Evolutionary conservation across 2,797 vertebrate species (phyloP), one percentile per base, ranked within the genome.

Genomic region (Botia kubotai): DNA sequence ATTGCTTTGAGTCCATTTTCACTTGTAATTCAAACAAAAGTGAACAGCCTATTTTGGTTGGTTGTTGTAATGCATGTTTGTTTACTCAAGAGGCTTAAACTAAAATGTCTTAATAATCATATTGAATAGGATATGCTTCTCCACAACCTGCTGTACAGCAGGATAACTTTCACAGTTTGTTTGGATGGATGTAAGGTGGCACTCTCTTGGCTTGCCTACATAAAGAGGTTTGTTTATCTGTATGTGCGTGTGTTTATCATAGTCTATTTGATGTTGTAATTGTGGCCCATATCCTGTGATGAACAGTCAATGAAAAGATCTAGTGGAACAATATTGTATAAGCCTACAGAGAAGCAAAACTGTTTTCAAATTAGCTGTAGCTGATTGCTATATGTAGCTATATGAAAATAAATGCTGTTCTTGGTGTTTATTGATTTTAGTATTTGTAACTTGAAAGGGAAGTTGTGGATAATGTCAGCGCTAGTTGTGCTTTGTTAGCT

Each of bases 221-320:
- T 33, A 19, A 62, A 48, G 26, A 13, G 55, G 33, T 73, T 43
- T n/a, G 50, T 52, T 39, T 69, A 36, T 55, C 21, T 19, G 48
- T 46, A 26, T 62, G 57, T 69, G 72, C 23, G 67, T 17, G n/a
- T 50, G 29, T 75, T 58, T 33, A 33, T 3, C 4, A 5, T 80
- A 67, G 33, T 33, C 48, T 23, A 29, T 39, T 52, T 80, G 70
- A 19, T 60, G 71, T 53, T 74, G 21, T 66, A 29, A 43, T 76
- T 39, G 29, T 12, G 52, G 7, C 17, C 62, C 16, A 13, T 43
- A 21, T 76, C 13, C 46, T 69, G 53, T 60, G 33, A 36, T 55
- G n/a, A 26, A 21, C 52, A 69, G 17, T 68, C n/a, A 58, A 29
- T 77, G 23, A 60, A 36, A 7, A 36, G 43, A 21, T 46, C 36